Percentiles rank a stretch among this genome's conserved stretches.
These are phyloP conservation scores for Odontocolon sp. DNA, from an alignment of 2,888 invertebrate genomes.

Conservation along the genomic window DNA sequence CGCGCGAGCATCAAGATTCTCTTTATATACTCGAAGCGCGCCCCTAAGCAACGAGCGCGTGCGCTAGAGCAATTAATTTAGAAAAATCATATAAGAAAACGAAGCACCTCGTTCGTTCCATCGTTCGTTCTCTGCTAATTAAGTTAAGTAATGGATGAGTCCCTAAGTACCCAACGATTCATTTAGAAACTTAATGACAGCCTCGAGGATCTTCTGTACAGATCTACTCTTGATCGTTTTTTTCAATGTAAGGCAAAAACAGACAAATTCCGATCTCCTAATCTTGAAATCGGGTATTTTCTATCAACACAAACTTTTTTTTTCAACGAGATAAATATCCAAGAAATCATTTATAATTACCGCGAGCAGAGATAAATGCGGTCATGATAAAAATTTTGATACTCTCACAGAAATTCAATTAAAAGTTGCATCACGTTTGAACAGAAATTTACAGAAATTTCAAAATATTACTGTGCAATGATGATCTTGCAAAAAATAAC, in stretches of 20 bases:
- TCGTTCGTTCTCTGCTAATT: conserved; percentile 28
- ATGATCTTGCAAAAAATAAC: no score
- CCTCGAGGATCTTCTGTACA: conserved; percentile 8
- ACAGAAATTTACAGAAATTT: no score
- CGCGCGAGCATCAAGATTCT: not conserved
- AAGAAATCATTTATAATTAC: not conserved
- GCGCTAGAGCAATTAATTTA: conserved; percentile 17
- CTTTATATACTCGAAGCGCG: not conserved
- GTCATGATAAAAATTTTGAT: no score
- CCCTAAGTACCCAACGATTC: not conserved
- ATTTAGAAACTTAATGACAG: conserved; percentile 29
- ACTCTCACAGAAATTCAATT: no score
- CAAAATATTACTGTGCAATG: no score
- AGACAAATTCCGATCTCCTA: no score
- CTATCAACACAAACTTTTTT: not conserved
- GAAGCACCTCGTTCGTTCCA: conserved; percentile 1
- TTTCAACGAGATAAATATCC: not conserved
- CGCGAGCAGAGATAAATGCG: no score
- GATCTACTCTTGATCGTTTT: no score
- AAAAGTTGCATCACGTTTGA: no score
- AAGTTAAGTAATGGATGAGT: conserved; percentile 30
- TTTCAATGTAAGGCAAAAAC: no score
- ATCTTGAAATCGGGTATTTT: no score
- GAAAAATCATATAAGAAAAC: conserved; percentile 9
- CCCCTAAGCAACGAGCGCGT: conserved; percentile 10